Evolutionary conservation across 2,888 invertebrate genomes (phyloP).

Genomic region (Hyalella azteca): DNA sequence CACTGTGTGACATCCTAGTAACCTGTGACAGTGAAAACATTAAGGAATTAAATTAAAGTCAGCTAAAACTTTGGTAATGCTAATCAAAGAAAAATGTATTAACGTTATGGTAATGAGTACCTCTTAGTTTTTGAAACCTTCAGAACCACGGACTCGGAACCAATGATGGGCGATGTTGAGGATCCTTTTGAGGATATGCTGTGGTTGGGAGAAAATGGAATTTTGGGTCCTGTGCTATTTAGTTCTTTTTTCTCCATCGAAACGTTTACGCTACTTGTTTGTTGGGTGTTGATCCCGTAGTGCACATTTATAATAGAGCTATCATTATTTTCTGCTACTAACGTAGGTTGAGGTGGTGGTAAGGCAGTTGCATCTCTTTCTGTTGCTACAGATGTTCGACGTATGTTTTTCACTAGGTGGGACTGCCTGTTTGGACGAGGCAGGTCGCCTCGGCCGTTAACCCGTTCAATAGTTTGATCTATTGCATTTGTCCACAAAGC

Average conservation of each 20-base stretch:
- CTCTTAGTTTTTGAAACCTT: background rate
- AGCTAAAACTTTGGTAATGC: background rate
- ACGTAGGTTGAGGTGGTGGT: background rate
- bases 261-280: background rate
- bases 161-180: no score
- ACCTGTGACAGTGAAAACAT: background rate
- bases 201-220: no score
- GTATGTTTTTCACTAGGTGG: background rate
- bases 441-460: background rate
- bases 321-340: background rate
- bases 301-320: background rate
- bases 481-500: background rate
- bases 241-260: no score
- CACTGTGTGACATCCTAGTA: background rate
- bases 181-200: no score
- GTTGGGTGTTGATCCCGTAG: background rate
- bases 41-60: background rate
- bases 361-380: background rate
- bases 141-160: background rate
- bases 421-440: background rate
- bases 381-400: background rate
- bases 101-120: background rate
- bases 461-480: background rate
- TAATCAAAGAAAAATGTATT: background rate
- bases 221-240: no score